Evolutionary conservation across 1,140 invertebrate genomes (phyloP).

Genomic region (Drosophila nebulosa): DNA sequence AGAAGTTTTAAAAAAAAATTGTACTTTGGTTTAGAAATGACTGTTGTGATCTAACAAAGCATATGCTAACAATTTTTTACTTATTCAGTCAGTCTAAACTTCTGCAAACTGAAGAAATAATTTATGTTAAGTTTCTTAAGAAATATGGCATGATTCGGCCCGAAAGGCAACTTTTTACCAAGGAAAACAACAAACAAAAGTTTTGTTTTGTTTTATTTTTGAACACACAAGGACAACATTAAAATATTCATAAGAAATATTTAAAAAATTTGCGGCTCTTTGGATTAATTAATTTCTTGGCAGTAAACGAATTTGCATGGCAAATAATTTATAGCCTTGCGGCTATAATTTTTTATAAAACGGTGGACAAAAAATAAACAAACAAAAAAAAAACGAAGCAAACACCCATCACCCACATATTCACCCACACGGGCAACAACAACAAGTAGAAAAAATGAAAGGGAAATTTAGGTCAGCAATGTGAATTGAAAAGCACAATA

Average conservation of each 20-base stretch:
- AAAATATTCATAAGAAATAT: constrained; percentile 27
- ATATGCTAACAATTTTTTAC: neutral
- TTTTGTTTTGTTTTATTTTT: too few relatives aligned
- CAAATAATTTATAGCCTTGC: constrained; percentile 47
- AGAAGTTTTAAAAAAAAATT: too few relatives aligned
- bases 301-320: constrained; percentile 29
- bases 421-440: constrained; percentile 8
- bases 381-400: neutral
- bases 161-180: neutral
- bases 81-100: too few relatives aligned
- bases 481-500: constrained; percentile 65
- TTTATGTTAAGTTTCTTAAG: neutral
- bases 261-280: constrained; percentile 27
- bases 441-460: neutral
- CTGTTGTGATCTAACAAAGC: too few relatives aligned
- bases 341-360: constrained; percentile 48
- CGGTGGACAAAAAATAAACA: constrained; percentile 22
- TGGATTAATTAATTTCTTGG: constrained; percentile 54
- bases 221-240: neutral
- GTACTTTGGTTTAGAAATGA: too few relatives aligned
- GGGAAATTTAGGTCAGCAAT: constrained; percentile 67
- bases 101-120: neutral
- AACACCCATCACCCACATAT: constrained; percentile 23
- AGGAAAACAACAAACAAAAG: neutral
- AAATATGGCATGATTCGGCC: neutral